Evolutionary conservation across 2,113 vertebrate species (phyloP), one percentile per base, ranked within the genome.

Genomic region (Actenoides hombroni): DNA sequence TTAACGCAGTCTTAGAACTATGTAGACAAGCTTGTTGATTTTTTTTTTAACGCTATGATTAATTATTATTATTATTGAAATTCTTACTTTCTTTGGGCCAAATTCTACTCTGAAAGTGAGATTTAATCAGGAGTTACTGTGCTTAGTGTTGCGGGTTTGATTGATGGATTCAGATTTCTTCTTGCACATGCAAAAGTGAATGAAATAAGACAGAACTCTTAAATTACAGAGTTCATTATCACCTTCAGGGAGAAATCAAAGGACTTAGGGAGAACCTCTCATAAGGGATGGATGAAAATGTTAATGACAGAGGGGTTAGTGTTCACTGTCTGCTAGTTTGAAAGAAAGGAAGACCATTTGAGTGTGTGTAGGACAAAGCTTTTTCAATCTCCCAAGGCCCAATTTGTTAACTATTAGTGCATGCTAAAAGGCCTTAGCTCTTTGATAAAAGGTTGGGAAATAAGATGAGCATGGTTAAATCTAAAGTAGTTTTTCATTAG

Each of bases 141-240:
- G 29, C 14, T 75, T 73, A 59, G 25, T 61, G 40, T 69, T 88
- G 37, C 37, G 56, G 29, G 44, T 81, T 69, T 93, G 53, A 60
- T 76, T 81, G 68, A 88, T 91, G 53, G 53, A 94, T 90, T 93
- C 35, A 4, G 14, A 69, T 86, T 86, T 70, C 35, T 82, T 85
- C 19, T 57, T 77, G n/a, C 68, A 96, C 24, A 83, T 74, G 59
- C 19, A 63, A 81, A 85, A 93, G 60, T 33, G 19, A 74, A 83
- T 56, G 68, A 53, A 91, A 2, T 59, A 88, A 77, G 56, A 51
- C 64, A 70, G 3, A 13, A 70, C 76, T 93, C n/a, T 42, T 84
- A 64, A 94, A 94, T 83, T 94, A 39, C 63, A 95, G 76, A 84
- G 29, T 60, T 39, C 42, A 74, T 78, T 94, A 75, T 88, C 73